Percentiles rank a stretch among this genome's conserved stretches.
These are phyloP conservation scores for Syrmaticus mikado DNA, from an alignment of 2,113 vertebrate genomes.

Conservation along the genomic window DNA sequence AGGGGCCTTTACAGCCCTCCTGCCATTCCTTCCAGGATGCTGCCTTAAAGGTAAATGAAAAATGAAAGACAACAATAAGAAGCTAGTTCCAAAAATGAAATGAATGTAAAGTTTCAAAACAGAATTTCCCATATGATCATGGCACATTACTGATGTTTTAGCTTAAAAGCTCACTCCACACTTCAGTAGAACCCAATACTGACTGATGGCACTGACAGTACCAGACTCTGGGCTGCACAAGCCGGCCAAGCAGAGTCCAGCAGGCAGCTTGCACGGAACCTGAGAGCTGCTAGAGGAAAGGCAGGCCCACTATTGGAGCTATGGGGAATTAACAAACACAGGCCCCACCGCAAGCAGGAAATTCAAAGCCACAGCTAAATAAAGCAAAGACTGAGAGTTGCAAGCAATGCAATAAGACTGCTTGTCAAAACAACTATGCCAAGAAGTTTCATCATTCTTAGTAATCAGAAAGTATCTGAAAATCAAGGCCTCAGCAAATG, in stretches of 20 bases:
- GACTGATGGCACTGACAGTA: background rate
- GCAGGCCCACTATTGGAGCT: background rate
- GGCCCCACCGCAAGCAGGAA: conserved; percentile 7
- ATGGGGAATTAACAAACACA: background rate
- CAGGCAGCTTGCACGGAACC: background rate
- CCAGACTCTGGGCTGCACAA: background rate
- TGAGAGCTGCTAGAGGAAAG: background rate
- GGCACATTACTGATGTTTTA: background rate
- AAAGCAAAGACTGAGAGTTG: background rate
- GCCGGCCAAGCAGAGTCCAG: background rate
- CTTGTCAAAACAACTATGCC: background rate
- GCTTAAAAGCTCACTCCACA: background rate
- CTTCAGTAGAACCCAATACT: background rate
- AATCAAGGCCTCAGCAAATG: background rate
- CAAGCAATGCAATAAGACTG: background rate
- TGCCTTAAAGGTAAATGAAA: background rate
- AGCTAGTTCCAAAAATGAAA: background rate
- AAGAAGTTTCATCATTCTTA: background rate
- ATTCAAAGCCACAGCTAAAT: conserved; percentile 17
- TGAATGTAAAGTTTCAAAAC: background rate
- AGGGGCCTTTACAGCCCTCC: background rate
- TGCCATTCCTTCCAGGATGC: too few relatives aligned
- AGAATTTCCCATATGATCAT: rapidly evolving
- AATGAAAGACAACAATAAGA: too few relatives aligned
- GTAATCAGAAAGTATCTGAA: background rate